These are phyloP conservation scores for Leptopilina clavipes DNA, from an alignment of 1,140 invertebrate species.

Conservation along the genomic window DNA sequence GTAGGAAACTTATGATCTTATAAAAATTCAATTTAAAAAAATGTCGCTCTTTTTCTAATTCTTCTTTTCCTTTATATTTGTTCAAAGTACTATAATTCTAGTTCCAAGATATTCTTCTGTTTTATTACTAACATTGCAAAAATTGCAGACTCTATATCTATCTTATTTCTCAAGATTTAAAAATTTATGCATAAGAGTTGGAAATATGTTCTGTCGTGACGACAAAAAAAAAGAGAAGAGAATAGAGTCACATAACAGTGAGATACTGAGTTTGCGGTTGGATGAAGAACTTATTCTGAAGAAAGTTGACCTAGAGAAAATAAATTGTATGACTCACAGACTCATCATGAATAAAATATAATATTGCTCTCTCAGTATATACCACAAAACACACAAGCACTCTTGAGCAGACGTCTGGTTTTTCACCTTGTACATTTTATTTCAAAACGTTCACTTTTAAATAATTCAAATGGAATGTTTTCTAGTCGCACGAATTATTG, in stretches of 20 bases:
- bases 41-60: too few relatives aligned
- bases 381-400: not conserved
- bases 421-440: not conserved
- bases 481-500: not conserved
- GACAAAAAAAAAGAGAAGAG: not conserved
- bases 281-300: conserved; percentile 12
- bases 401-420: conserved; percentile 4
- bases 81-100: too few relatives aligned
- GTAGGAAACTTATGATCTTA: too few relatives aligned
- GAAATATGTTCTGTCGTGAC: not conserved
- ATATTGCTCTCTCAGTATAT: conserved; percentile 4
- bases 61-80: too few relatives aligned
- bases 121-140: not conserved
- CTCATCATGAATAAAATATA: conserved; percentile 20
- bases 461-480: not conserved
- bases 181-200: conserved; percentile 13
- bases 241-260: conserved; percentile 16
- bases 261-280: conserved; percentile 18
- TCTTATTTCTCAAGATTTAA: not conserved
- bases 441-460: conserved; percentile 6
- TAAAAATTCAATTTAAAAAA: too few relatives aligned
- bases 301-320: conserved; percentile 19
- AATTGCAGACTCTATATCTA: not conserved
- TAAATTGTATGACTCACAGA: conserved; percentile 16
- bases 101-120: not conserved